Conservation (phyloP, 2,113 vertebrate species). For the Ranitomeya variabilis region DNA sequence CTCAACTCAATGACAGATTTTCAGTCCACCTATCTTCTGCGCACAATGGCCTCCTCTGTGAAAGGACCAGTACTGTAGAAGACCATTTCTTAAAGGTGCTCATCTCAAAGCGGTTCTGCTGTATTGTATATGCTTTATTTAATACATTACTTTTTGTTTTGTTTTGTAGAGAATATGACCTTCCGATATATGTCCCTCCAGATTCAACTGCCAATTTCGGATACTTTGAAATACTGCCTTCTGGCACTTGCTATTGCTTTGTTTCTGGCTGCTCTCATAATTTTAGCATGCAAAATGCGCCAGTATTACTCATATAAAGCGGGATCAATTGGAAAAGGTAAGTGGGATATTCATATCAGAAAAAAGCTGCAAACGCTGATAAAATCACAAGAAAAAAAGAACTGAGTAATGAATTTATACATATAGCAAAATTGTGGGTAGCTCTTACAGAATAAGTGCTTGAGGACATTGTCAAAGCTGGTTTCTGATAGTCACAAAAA, state of each 20-base stretch:
- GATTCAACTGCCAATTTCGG: constrained; percentile 65
- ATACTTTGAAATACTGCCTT: constrained; percentile 69
- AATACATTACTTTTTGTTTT: not conserved
- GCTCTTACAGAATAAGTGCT: no score
- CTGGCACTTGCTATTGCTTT: constrained; percentile 68
- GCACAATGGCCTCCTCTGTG: no score
- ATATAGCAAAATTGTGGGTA: no score
- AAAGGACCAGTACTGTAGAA: no score
- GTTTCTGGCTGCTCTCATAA: constrained; percentile 67
- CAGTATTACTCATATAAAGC: constrained; percentile 63
- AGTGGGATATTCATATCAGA: constrained; percentile 6
- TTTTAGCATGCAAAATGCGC: constrained; percentile 74
- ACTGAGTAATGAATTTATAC: no score
- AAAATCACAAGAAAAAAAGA: not conserved
- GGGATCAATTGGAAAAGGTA: constrained; percentile 30
- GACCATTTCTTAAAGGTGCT: no score
- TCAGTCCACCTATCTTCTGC: no score
- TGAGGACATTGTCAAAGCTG: no score
- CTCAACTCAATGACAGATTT: no score
- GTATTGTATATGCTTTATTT: not conserved
- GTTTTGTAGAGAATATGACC: not conserved
- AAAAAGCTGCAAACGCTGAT: not conserved
- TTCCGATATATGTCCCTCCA: constrained; percentile 48
- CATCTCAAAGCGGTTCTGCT: no score
- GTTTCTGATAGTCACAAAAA: no score